These are phyloP conservation scores for Polymixis flavicincta DNA, from an alignment of 2,888 invertebrate genomes.

Conservation along the genomic window DNA sequence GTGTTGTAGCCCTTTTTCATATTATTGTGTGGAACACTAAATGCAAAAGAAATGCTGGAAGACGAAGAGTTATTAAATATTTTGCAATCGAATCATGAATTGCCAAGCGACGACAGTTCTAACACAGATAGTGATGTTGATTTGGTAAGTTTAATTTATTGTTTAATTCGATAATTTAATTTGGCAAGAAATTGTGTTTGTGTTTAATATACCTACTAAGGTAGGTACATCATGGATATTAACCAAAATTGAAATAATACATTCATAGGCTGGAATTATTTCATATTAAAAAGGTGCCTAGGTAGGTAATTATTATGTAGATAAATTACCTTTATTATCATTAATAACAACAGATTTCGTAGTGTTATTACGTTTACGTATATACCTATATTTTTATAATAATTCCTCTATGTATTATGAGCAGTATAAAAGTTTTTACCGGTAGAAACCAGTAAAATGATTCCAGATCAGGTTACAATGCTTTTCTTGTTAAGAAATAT, in stretches of 20 bases:
- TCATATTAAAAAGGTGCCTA: slow-evolving; percentile 1
- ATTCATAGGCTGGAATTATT: neutral
- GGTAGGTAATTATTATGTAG: neutral
- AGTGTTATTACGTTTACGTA: too few relatives aligned
- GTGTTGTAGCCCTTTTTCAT: too few relatives aligned
- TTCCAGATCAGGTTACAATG: too few relatives aligned
- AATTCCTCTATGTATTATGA: neutral
- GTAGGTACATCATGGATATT: slow-evolving; percentile 4
- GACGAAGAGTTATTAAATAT: too few relatives aligned
- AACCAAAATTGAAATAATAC: slow-evolving; percentile 2
- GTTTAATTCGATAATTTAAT: slow-evolving; percentile 10
- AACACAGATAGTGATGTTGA: slow-evolving; percentile 19
- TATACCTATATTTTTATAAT: neutral
- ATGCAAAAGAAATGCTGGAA: too few relatives aligned
- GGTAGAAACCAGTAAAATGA: too few relatives aligned
- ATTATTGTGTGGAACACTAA: too few relatives aligned
- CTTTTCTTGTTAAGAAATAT: too few relatives aligned
- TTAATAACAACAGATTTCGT: slow-evolving; percentile 3
- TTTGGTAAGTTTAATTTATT: slow-evolving; percentile 22
- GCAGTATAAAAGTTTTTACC: neutral
- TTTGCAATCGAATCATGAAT: neutral
- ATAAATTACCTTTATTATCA: neutral
- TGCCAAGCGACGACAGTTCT: slow-evolving; percentile 24
- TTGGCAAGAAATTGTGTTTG: slow-evolving; percentile 4
- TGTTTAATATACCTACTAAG: slow-evolving; percentile 11